A percentile compares a stretch with the other conserved stretches of the same genome.
phyloP scores from a whole-genome alignment of 2,113 vertebrate species.

The Colistium nudipinnis region DNA sequence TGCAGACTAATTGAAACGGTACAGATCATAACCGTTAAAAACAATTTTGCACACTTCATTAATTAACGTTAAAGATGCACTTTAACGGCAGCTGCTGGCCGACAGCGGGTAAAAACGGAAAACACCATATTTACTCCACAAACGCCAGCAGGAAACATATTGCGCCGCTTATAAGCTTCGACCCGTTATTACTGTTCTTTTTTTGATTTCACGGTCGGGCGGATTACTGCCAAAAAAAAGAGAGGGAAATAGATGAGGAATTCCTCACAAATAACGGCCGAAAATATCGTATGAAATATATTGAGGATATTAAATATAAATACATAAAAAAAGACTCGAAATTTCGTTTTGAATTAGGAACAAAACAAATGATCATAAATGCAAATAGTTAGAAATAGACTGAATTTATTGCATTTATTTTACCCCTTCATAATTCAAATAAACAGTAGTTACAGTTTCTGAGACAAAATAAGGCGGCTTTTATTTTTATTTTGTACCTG shows the following conservation, averaged over 20 bases:
- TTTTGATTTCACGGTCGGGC: background rate
- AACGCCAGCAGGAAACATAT: slow-evolving; percentile 50
- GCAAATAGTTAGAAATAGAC: too few relatives aligned
- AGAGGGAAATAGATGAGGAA: background rate
- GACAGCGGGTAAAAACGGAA: slow-evolving; percentile 80
- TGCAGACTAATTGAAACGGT: slow-evolving; percentile 83
- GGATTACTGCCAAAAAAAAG: background rate
- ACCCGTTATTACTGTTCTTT: slow-evolving; percentile 36
- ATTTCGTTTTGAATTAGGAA: too few relatives aligned
- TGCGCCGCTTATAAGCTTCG: slow-evolving; percentile 35
- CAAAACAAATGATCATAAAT: too few relatives aligned
- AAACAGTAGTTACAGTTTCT: too few relatives aligned
- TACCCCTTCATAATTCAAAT: too few relatives aligned
- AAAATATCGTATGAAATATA: too few relatives aligned
- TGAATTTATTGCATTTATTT: too few relatives aligned
- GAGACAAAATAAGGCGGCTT: too few relatives aligned
- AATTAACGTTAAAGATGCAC: slow-evolving; percentile 86
- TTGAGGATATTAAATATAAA: too few relatives aligned
- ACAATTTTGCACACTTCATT: slow-evolving; percentile 88
- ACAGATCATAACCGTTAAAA: slow-evolving; percentile 87
- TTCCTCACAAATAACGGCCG: too few relatives aligned
- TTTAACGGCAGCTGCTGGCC: slow-evolving; percentile 87
- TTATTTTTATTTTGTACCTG: too few relatives aligned
- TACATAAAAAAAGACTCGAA: too few relatives aligned
- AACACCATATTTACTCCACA: slow-evolving; percentile 60